Evolutionary conservation across 2,888 invertebrate species (phyloP), one percentile per base, ranked within the genome.

Genomic region (Perizoma affinitatum): DNA sequence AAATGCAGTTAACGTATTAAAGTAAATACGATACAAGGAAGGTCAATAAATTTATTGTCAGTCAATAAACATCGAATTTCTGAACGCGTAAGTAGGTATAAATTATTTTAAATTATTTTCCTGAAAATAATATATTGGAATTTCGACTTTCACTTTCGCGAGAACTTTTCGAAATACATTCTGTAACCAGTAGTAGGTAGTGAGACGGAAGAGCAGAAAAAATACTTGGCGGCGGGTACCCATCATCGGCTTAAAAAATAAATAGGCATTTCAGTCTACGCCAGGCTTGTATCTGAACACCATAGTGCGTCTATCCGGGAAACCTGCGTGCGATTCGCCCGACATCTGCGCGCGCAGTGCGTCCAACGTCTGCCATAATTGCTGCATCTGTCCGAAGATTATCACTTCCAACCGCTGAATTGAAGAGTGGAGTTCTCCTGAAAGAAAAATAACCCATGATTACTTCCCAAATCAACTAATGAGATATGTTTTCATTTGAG

Each of bases 381-480:
- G 92, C 72, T 91, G 91, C 92, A 92, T 91, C 70, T 92, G 92
- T 0, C 92, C 92, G 70, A 77, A 87, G 58, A 92, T 92, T 61
- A 92, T 88, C 52, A 91, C 79, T 70, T 92, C 92, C 48, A 92
- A 63, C 0, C 92, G 83, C 68, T 90, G 90, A 6, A 91, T 83
- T 0, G 92, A 80, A 22, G 68, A 82, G 65, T 90, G 90, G 33
- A 92, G 81, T 67, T 92, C 91, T 73, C 88, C 91, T 92, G 81
- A 5, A 75, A 78, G 69, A 7, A 34, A 40, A 54, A 53, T 7
- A 47, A 55, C 22, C 22, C 22, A 22, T 22, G 22, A 22, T 22
- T 2, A 22, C 22, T 22, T 22, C 22, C 22, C 22, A 22, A 22
- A 22, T 22, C 3, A 3, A 22, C 6, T 4, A 44, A n/a, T 22